Base-by-base conservation (phyloP, 2,113 vertebrate species). In the human (Homo sapiens) region DNA sequence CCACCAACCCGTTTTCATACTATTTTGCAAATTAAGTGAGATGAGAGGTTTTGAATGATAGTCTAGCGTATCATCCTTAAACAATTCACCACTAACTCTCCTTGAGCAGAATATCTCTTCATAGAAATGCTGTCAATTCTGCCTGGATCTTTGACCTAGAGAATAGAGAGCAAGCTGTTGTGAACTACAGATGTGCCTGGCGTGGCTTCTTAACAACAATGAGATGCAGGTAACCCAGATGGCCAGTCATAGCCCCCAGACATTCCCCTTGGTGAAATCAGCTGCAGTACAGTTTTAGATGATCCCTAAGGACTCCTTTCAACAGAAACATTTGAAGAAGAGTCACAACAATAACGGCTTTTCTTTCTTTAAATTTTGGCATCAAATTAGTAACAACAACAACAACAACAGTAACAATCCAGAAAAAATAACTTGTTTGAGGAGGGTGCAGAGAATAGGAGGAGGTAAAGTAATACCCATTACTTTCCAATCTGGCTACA, bases 141-240 rank as follows among this genome's bases (percentile, higher is more conserved):
- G 55, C 35, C 48, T 40, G 83, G 9, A 55, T 55, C 92, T 85
- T 8, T 92, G 83, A 96, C 82, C 79, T 38, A 9, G 1, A 84
- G 43, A 76, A 61, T 3, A 84, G 70, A 52, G 6, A 72, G 5
- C 73, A 96, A 72, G 43, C 87, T 93, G 83, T 3, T 90, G 79
- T 50, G 32, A 97, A 66, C 5, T 35, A 20, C 3, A 73, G 40
- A 85, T 83, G 75, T 38, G 70, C 8, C 61, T 82, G n/a, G 3
- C 45, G 0, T 59, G 55, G 57, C 35, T 94, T 50, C 32, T 68
- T 57, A 93, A 80, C 90, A 92, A 92, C 92, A 95, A 73, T 14
- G 66, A 97, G 79, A 96, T 83, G 16, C 70, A 87, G 75, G 92
- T 81, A 87, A 59, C 93, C 92, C 80, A 97, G 93, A 95, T 94